phyloP scores from a whole-genome alignment of 2,797 vertebrate species.

The Anableps anableps region DNA sequence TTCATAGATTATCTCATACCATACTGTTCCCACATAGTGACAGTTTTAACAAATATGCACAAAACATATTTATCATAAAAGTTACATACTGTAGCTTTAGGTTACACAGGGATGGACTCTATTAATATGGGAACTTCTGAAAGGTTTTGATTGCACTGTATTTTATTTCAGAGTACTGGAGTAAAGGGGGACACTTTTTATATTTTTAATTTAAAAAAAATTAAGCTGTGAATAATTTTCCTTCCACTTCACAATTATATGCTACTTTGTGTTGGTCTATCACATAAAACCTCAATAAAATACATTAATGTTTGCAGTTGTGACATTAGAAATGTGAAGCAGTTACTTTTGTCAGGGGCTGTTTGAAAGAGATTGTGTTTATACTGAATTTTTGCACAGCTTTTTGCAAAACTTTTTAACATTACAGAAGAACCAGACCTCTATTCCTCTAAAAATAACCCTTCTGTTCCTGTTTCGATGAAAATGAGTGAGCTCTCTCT shows the following conservation, averaged over 20 bases:
- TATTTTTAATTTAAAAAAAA: not conserved
- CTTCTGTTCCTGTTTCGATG: slow-evolving; percentile 9
- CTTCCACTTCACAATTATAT: not conserved
- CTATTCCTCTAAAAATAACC: slow-evolving; percentile 7
- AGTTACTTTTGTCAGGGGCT: not conserved
- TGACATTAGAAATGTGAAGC: not conserved
- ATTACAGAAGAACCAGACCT: not conserved
- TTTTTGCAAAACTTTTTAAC: not conserved
- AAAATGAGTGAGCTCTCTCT: not conserved
- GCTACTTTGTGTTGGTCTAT: not conserved
- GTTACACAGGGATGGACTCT: no score
- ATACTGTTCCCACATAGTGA: no score
- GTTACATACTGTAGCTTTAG: no score
- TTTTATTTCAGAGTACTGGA: no score
- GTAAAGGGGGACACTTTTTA: not conserved
- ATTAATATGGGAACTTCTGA: no score
- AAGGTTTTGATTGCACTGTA: no score
- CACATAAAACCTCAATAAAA: not conserved
- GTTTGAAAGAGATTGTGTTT: not conserved
- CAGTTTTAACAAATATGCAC: no score
- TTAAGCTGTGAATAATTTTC: not conserved
- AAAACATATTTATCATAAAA: no score
- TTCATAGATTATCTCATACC: no score
- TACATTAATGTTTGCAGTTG: not conserved
- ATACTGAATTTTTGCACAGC: not conserved